Conservation (phyloP, 1,140 invertebrate species). For the Caenorhabditis remanei region DNA sequence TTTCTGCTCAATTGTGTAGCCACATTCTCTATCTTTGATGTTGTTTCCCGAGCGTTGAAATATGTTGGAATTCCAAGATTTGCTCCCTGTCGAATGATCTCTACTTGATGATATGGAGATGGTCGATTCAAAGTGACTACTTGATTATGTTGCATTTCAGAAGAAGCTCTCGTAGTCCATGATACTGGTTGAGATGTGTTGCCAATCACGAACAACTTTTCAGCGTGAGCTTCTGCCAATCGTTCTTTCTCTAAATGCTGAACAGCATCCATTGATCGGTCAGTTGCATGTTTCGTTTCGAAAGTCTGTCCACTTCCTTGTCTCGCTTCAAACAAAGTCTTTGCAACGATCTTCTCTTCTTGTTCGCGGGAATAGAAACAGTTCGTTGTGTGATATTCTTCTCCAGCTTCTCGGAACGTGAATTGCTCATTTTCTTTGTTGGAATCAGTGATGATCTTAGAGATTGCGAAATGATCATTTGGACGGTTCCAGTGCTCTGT, state of each 20-base stretch:
- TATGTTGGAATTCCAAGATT: conserved; percentile 38
- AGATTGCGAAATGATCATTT: conserved; percentile 14
- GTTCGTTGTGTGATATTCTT: conserved; percentile 57
- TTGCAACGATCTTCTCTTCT: conserved; percentile 3
- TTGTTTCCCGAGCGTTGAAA: conserved; percentile 48
- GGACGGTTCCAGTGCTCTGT: conserved; percentile 32
- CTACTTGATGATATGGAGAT: conserved; percentile 37
- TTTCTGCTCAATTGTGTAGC: conserved; percentile 57
- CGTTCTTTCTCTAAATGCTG: conserved; percentile 18
- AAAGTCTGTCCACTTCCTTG: conserved; percentile 54
- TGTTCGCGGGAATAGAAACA: conserved; percentile 52
- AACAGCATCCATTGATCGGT: neutral
- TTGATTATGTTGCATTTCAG: conserved; percentile 22
- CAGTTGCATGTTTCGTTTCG: conserved; percentile 54
- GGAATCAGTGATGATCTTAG: conserved; percentile 1
- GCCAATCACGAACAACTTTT: conserved; percentile 45
- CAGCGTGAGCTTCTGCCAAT: conserved; percentile 26
- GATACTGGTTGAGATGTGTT: neutral
- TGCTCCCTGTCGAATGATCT: conserved; percentile 12
- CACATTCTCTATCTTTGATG: conserved; percentile 52
- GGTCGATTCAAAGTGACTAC: conserved; percentile 16
- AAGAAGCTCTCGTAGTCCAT: neutral
- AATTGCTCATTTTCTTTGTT: conserved; percentile 52
- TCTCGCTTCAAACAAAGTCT: conserved; percentile 40
- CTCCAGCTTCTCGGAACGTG: conserved; percentile 57